A percentile compares a stretch with the other conserved stretches of the same genome.
Evolutionary conservation across 2,113 vertebrate genomes (phyloP).

Genomic region (Mastomys natalensis): DNA sequence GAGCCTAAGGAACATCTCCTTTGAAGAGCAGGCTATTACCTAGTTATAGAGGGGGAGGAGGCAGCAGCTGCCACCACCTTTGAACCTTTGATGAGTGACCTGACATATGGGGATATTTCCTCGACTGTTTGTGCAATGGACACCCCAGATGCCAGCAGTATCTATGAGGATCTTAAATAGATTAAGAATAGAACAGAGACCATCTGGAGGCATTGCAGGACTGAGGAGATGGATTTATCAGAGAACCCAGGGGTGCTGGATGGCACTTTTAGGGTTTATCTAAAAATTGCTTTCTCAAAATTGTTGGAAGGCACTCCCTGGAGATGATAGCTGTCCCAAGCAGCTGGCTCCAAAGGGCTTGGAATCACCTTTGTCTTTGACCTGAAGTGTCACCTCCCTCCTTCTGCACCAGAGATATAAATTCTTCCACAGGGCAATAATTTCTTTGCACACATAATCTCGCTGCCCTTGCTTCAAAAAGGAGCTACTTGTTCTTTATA

Average conservation of each 20-base stretch:
- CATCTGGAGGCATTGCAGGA: background rate
- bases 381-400: background rate
- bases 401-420: background rate
- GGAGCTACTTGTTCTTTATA: background rate
- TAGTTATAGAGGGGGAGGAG: background rate
- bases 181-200: background rate
- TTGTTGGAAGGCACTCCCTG: background rate
- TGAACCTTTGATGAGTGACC: background rate
- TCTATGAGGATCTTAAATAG: background rate
- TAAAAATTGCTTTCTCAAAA: conserved; percentile 28
- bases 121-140: background rate
- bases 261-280: background rate
- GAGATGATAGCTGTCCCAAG: background rate
- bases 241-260: background rate
- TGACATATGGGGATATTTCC: background rate
- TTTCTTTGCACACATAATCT: background rate
- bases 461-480: background rate
- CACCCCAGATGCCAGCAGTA: background rate
- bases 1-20: background rate
- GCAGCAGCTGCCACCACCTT: background rate
- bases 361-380: background rate
- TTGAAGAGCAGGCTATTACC: conserved; percentile 9
- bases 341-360: background rate
- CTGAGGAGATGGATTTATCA: background rate
- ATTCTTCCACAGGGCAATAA: background rate